Evolutionary conservation across 1,140 invertebrate genomes (phyloP).

Genomic region (Atta texana): DNA sequence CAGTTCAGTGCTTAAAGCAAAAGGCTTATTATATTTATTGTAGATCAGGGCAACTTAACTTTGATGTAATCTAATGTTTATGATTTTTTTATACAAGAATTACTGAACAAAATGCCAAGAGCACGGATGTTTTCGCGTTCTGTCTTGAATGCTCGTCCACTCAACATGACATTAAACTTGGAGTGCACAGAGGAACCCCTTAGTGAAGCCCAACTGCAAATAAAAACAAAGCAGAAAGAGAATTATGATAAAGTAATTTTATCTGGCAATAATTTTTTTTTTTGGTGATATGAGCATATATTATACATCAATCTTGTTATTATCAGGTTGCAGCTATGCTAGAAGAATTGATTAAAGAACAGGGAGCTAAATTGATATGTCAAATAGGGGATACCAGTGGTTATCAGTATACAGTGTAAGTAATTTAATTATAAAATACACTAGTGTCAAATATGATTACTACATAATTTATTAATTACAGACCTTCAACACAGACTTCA

Average conservation of each 20-base stretch:
- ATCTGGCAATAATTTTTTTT: background rate
- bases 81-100: background rate
- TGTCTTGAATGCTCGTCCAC: constrained; percentile 74
- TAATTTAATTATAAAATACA: constrained; percentile 58
- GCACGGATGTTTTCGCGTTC: constrained; percentile 76
- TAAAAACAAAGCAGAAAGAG: constrained; percentile 86
- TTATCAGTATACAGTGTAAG: constrained; percentile 84
- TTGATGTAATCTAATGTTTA: background rate
- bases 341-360: constrained; percentile 83
- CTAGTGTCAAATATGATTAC: background rate
- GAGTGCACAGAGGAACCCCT: constrained; percentile 90
- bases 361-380: constrained; percentile 81
- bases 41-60: background rate
- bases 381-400: constrained; percentile 80
- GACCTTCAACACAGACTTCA: constrained; percentile 72
- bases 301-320: background rate
- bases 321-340: constrained; percentile 78
- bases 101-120: constrained; percentile 69
- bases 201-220: constrained; percentile 87
- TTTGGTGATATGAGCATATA: background rate
- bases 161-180: constrained; percentile 87
- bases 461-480: constrained; percentile 55
- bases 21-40: too few relatives aligned
- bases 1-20: too few relatives aligned
- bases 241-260: constrained; percentile 78